Base-by-base conservation (phyloP, 1,140 invertebrate species). In the Leptinotarsa lineolata region DNA sequence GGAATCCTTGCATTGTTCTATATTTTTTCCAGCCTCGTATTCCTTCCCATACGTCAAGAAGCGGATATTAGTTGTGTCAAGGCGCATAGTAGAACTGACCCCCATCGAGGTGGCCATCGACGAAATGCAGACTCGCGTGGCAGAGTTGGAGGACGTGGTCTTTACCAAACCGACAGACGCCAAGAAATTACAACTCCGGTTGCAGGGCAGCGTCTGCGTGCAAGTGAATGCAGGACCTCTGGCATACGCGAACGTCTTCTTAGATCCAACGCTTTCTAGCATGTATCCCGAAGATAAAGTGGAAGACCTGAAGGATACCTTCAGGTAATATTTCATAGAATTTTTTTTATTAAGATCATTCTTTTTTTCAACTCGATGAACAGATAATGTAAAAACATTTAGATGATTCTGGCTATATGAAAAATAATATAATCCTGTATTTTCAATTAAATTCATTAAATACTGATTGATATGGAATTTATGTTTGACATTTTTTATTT, bases 151-250 rank as follows among this genome's bases (percentile, higher is more conserved):
- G 74, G 94, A 97, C 81, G 94, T 96, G 39, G 92, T 96, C 16
- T 89, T 92, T 78, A 89, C 91, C 3, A 89, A 91, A 76, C 89
- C 92, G 18, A 91, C 92, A 0, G 95, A 97, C 86, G 88, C 93
- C 0, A 97, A 96, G 84, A 95, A 95, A 84, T 83, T 98, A 24
- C 95, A 98, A 84, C 87, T 98, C 4, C 90, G 92, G 77, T 86
- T 98, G 30, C 95, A 97, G 86, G 94, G 95, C 72, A 93, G 92
- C 82, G 92, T 97, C 73, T 95, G 94, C 82, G 94, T 96, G 12
- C 95, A 96, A 83, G 96, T 98, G 0, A 96, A 98, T 86, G 95
- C 95, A n/a, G 96, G 96, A 39, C 96, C 96, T 2, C 84, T 97
- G 63, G 95, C 95, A 3, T 98, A 97, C 85, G 96, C 96, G 1